Percentiles rank a stretch among this genome's conserved stretches.
These are phyloP conservation scores for Equus przewalskii DNA, from an alignment of 2,113 vertebrate species.

Conservation along the genomic window DNA sequence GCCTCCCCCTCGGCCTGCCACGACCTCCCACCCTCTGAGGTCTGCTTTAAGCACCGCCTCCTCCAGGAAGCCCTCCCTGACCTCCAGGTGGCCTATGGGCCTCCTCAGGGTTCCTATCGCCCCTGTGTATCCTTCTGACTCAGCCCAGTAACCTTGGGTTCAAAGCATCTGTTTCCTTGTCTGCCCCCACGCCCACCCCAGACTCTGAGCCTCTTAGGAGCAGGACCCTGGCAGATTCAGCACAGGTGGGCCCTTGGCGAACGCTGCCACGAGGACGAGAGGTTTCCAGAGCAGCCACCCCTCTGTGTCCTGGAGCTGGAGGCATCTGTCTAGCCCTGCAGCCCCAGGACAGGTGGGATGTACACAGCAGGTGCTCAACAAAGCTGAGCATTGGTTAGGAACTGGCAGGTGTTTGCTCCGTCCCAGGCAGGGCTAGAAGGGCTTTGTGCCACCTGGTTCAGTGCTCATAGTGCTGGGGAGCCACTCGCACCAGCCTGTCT, in stretches of 20 bases:
- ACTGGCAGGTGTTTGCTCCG: not conserved
- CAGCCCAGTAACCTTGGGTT: not conserved
- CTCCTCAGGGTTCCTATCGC: not conserved
- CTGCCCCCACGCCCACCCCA: not conserved
- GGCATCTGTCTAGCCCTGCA: too few relatives aligned
- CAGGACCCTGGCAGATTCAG: not conserved
- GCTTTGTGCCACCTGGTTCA: not conserved
- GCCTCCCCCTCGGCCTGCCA: not conserved
- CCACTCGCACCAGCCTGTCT: not conserved
- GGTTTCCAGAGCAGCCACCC: too few relatives aligned
- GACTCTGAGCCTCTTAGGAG: not conserved
- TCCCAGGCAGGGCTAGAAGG: not conserved
- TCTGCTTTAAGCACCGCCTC: not conserved
- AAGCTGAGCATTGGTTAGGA: accelerated
- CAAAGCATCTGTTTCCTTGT: not conserved
- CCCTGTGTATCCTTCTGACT: not conserved
- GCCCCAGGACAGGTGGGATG: not conserved
- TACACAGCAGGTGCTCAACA: not conserved
- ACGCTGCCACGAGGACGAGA: not conserved
- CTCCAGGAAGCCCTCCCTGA: not conserved
- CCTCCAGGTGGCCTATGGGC: not conserved
- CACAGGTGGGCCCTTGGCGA: not conserved
- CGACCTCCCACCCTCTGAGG: not conserved
- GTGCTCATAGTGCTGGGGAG: accelerated
- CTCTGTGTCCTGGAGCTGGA: accelerated